Evolutionary conservation across 2,888 invertebrate species (phyloP).

Genomic region (Monoplex corrugatus): DNA sequence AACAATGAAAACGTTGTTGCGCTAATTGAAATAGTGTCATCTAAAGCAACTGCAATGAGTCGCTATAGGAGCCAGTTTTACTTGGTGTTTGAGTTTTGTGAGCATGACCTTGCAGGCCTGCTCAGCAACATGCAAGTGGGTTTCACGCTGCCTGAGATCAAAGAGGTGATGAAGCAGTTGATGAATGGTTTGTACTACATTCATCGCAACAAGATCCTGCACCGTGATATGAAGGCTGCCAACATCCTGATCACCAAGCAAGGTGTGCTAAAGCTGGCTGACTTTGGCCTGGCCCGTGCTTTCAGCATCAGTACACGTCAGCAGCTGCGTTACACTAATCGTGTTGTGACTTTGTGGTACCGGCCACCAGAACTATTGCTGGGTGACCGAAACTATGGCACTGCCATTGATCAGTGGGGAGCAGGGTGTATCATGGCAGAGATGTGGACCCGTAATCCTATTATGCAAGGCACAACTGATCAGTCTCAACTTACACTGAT

Average conservation of each 20-base stretch:
- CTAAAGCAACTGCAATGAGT: conserved; percentile 88
- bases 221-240: conserved; percentile 97
- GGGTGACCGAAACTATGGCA: conserved; percentile 93
- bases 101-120: conserved; percentile 98
- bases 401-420: conserved; percentile 94
- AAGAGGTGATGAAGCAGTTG: conserved; percentile 87
- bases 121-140: conserved; percentile 97
- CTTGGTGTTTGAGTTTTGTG: conserved; percentile 98
- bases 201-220: conserved; percentile 89
- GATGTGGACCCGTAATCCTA: conserved; percentile 95
- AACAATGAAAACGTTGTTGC: conserved; percentile 99
- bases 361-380: conserved; percentile 85
- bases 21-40: conserved; percentile 97
- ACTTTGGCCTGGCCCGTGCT: conserved; percentile 97
- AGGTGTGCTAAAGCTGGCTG: conserved; percentile 93
- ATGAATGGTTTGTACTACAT: conserved; percentile 96
- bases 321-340: conserved; percentile 95
- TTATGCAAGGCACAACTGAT: conserved; percentile 92
- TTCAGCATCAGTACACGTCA: conserved; percentile 89
- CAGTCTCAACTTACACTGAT: conserved; percentile 97
- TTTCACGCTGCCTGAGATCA: conserved; percentile 97
- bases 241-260: conserved; percentile 99
- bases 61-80: conserved; percentile 94
- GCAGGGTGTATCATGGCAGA: conserved; percentile 99
- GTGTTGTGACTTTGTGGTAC: conserved; percentile 99